Base-by-base conservation (phyloP, 2,888 invertebrate species). In the Papilio protenor region DNA sequence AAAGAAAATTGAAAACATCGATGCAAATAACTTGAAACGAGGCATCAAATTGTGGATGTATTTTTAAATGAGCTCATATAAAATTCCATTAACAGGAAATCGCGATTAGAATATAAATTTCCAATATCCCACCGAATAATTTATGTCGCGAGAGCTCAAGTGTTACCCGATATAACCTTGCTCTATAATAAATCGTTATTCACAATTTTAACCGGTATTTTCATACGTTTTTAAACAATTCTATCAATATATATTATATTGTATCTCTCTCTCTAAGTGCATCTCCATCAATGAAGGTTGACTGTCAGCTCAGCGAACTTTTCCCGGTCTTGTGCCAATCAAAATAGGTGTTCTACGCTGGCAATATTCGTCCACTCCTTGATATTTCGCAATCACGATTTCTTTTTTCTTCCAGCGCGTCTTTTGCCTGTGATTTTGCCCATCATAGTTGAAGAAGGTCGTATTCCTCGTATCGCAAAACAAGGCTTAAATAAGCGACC, bases 101-200 rank as follows among this genome's bases (percentile, higher is more conserved):
- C 76, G 59, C 45, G 76, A 76, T 76, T 71, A 76, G 76, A 76
- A 76, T 76, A 76, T 76, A 76, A 76, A 76, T 76, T 76, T 71
- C 61, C 76, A 72, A 76, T 76, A 72, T 72, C 49, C 76, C 72
- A 18, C 3, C 71, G 72, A 72, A 76, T 72, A 76, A 76, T 76
- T 76, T 76, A 76, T 61, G 71, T 72, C 75, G 75, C 72, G 64
- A 76, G 64, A 72, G 61, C 33, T 52, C 40, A 76, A 70, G 70
- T 71, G 72, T 72, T 72, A 27, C 61, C 49, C 33, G 64, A 21
- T 33, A 72, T 76, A 76, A 72, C 33, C 40, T 52, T 40, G n/a
- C 49, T 72, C 11, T 76, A 52, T 71, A 71, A 75, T 75, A 59
- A 59, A 70, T 76, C 70, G 57, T 49, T 76, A 47, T 69, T 75